These are phyloP conservation scores for Tricholaema leucomelas DNA, from an alignment of 2,113 vertebrate genomes.

Conservation along the genomic window DNA sequence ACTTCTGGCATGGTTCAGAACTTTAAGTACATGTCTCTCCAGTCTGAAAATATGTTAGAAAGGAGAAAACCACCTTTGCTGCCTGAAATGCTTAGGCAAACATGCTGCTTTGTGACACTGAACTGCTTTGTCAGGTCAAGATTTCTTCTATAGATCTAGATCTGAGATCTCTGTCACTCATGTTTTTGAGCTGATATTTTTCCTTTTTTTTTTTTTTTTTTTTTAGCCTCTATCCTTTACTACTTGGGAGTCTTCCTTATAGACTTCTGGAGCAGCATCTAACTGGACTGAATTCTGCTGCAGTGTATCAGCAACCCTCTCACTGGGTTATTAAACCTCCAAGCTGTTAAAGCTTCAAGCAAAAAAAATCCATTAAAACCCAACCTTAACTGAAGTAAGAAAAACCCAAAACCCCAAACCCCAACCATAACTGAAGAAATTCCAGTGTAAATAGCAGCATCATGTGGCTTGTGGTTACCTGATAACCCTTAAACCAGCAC, in stretches of 20 bases:
- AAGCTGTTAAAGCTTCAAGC: background rate
- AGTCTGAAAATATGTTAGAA: constrained; percentile 11
- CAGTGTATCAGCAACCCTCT: background rate
- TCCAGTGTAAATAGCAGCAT: background rate
- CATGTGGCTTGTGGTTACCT: background rate
- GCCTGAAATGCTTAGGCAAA: background rate
- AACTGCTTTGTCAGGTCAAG: background rate
- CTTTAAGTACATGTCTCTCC: background rate
- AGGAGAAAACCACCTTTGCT: background rate
- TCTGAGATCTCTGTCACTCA: background rate
- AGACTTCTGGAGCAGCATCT: background rate
- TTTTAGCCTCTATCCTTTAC: background rate
- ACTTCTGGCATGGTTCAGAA: background rate
- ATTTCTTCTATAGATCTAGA: background rate
- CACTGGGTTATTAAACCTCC: background rate
- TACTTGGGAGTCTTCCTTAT: background rate
- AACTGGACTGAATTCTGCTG: rapidly evolving
- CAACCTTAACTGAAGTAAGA: background rate
- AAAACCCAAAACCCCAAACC: background rate
- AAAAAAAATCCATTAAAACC: background rate
- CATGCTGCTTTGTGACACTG: background rate
- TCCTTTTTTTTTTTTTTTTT: too few species aligned
- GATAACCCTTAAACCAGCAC: background rate
- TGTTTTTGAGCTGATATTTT: background rate
- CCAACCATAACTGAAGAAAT: background rate